A percentile compares a stretch with the other conserved stretches of the same genome.
Evolutionary conservation across 2,888 invertebrate species (phyloP).

Genomic region (Branchipolynoe longqiensis): DNA sequence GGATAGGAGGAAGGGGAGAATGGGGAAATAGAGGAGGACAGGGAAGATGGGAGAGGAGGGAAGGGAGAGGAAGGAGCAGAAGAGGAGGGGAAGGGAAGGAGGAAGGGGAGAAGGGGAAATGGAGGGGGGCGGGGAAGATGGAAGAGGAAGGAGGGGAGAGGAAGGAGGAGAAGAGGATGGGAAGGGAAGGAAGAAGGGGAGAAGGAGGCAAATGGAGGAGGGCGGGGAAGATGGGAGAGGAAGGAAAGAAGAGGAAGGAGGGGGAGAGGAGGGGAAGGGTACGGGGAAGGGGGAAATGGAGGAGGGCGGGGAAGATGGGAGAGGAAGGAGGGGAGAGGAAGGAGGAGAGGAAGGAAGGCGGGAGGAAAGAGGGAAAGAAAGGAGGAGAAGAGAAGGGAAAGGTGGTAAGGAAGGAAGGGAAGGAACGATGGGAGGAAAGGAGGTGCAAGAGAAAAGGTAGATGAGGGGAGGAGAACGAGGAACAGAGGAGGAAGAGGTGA

Average conservation of each 20-base stretch:
- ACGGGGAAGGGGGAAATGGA: background rate
- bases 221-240: too few relatives aligned
- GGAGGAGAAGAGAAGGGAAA: background rate
- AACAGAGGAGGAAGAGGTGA: background rate
- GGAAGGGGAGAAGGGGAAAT: too few relatives aligned
- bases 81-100: too few relatives aligned
- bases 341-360: background rate
- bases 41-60: background rate
- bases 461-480: background rate
- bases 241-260: too few relatives aligned
- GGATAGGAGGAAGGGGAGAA: background rate
- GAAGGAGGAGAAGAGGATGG: background rate
- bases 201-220: background rate
- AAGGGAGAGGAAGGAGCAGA: background rate
- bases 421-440: too few relatives aligned
- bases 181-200: background rate
- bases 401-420: too few relatives aligned
- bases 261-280: too few relatives aligned
- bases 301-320: background rate
- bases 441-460: too few relatives aligned
- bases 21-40: background rate
- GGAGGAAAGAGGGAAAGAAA: background rate
- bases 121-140: background rate
- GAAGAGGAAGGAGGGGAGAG: background rate
- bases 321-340: background rate